A percentile compares a stretch with the other conserved stretches of the same genome.
Evolutionary conservation across 2,113 vertebrate species (phyloP).

Genomic region (Pitta sordida): DNA sequence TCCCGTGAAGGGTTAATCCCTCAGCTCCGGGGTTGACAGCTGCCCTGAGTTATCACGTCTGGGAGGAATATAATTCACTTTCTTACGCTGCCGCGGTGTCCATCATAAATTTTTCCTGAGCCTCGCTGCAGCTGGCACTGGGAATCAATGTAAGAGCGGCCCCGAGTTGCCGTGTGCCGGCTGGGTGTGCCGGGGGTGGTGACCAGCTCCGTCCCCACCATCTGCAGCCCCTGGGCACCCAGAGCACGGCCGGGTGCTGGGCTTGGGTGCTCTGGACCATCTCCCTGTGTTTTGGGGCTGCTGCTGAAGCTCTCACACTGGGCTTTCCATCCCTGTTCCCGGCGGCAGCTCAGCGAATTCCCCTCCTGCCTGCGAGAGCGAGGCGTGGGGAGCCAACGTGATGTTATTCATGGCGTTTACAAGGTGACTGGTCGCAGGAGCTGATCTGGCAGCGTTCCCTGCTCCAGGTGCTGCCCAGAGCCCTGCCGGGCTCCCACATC

Average conservation of each 20-base stretch:
- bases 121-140: slow-evolving; percentile 37
- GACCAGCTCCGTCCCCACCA: accelerated
- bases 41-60: background rate
- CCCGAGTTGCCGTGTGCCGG: accelerated
- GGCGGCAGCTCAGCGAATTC: background rate
- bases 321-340: accelerated
- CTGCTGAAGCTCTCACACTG: accelerated
- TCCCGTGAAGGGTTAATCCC: slow-evolving; percentile 12
- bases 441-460: background rate
- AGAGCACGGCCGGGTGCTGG: accelerated
- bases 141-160: background rate
- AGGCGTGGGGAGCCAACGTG: background rate
- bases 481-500: background rate
- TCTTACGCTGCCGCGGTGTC: background rate
- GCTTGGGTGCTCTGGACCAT: background rate
- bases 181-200: background rate
- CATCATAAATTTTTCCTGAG: slow-evolving; percentile 21
- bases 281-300: background rate
- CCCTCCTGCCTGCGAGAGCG: background rate
- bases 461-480: slow-evolving; percentile 20
- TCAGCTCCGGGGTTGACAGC: background rate
- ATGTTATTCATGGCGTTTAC: background rate
- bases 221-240: background rate
- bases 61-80: slow-evolving; percentile 21
- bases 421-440: slow-evolving; percentile 22